Percentiles rank a stretch among this genome's conserved stretches.
Conservation (phyloP, 2,888 invertebrate genomes). For the Phalangium opilio region DNA sequence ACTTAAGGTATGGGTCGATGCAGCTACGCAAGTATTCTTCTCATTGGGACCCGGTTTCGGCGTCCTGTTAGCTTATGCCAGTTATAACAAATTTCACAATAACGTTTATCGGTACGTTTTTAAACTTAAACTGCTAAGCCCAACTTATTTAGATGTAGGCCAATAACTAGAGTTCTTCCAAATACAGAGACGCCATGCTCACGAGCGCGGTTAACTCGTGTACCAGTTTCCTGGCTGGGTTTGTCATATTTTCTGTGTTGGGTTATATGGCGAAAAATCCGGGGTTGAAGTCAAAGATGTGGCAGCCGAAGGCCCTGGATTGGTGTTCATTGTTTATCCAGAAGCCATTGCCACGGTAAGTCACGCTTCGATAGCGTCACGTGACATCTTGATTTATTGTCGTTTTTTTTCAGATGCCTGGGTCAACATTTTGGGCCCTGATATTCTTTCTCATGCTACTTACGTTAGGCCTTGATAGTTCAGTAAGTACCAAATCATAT, state of each 20-base stretch:
- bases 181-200: conserved; percentile 72
- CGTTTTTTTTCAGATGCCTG: conserved; percentile 51
- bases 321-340: conserved; percentile 94
- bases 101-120: conserved; percentile 37
- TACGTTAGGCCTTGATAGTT: conserved; percentile 93
- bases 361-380: too few species aligned
- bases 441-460: conserved; percentile 98
- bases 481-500: too few species aligned
- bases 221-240: conserved; percentile 92
- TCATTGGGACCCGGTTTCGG: conserved; percentile 96
- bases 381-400: too few species aligned
- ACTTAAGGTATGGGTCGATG: conserved; percentile 97
- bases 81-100: conserved; percentile 97
- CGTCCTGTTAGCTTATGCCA: conserved; percentile 74
- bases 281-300: conserved; percentile 27
- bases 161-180: too few species aligned
- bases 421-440: conserved; percentile 90
- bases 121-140: too few species aligned
- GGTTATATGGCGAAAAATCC: conserved; percentile 76
- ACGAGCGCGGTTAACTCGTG: conserved; percentile 90
- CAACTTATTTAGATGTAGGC: too few species aligned
- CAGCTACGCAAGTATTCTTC: conserved; percentile 87
- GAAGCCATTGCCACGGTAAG: conserved; percentile 78
- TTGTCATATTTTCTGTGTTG: conserved; percentile 94
- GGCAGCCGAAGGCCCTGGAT: conserved; percentile 58